Evolutionary conservation across 1,140 invertebrate genomes (phyloP).

Genomic region (Hyles euphorbiae): DNA sequence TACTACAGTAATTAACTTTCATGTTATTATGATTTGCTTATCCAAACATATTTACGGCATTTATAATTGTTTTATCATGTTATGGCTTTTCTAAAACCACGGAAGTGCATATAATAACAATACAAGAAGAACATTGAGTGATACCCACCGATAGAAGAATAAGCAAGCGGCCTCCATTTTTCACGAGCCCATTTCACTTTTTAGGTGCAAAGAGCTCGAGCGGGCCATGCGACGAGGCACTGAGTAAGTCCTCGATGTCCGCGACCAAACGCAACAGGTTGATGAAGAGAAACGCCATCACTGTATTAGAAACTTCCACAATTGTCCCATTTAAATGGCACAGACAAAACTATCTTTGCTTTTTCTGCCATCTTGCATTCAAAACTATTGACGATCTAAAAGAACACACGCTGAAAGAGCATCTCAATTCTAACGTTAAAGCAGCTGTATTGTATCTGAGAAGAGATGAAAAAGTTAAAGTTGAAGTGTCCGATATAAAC

Average conservation of each 20-base stretch:
- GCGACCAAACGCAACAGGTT: conserved; percentile 54
- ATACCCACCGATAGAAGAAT: too few species aligned
- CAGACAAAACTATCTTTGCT: conserved; percentile 59
- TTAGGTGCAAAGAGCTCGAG: conserved; percentile 45
- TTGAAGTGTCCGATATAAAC: conserved; percentile 39
- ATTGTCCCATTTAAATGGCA: conserved; percentile 65
- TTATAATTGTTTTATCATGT: too few species aligned
- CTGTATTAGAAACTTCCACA: conserved; percentile 50
- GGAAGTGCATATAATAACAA: too few species aligned
- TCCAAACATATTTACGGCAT: too few species aligned
- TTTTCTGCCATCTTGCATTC: conserved; percentile 55
- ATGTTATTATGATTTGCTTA: too few species aligned
- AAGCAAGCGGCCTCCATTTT: too few species aligned
- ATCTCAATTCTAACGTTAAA: conserved; percentile 44
- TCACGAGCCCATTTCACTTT: conserved; percentile 41
- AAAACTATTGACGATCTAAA: conserved; percentile 40
- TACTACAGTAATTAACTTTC: too few species aligned
- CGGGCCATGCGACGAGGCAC: conserved; percentile 18
- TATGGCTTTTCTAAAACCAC: too few species aligned
- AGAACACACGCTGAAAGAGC: conserved; percentile 44
- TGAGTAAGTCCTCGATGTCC: conserved; percentile 46
- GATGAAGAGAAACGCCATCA: conserved; percentile 58
- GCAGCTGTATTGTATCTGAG: conserved; percentile 53
- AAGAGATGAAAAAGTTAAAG: conserved; percentile 63
- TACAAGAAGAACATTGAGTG: too few species aligned